phyloP scores from a whole-genome alignment of 2,797 vertebrate species.

The Pseudochaenichthys georgianus region DNA sequence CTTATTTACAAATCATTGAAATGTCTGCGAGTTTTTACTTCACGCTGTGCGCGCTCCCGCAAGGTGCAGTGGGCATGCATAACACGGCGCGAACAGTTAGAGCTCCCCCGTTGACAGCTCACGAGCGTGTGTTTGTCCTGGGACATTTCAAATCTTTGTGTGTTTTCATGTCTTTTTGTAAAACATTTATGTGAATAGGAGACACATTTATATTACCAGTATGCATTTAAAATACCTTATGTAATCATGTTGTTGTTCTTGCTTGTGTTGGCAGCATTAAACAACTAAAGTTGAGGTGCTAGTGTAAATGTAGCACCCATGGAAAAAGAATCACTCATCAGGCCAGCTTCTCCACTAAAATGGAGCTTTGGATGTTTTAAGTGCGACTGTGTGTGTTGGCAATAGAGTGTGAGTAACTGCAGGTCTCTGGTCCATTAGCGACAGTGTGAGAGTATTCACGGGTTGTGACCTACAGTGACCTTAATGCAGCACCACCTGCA shows the following conservation, averaged over 20 bases:
- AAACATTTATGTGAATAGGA: too few relatives aligned
- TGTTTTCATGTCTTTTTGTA: too few relatives aligned
- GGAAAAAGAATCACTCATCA: constrained; percentile 12
- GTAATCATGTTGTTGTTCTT: background rate
- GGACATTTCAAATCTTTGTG: too few relatives aligned
- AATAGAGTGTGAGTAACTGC: constrained; percentile 48
- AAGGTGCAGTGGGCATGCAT: too few relatives aligned
- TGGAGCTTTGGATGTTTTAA: constrained; percentile 2
- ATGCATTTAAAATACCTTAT: background rate
- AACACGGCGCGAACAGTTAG: too few relatives aligned
- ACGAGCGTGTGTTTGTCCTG: too few relatives aligned
- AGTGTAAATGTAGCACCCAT: background rate
- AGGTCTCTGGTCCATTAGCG: constrained; percentile 57
- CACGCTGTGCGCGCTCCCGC: too few relatives aligned
- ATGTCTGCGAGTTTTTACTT: too few relatives aligned
- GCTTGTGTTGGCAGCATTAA: background rate
- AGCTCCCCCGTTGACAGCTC: too few relatives aligned
- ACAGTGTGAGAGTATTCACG: constrained; percentile 56
- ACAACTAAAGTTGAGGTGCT: background rate
- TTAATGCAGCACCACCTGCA: constrained; percentile 48
- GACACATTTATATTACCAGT: background rate
- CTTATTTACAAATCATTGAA: background rate
- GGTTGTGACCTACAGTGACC: constrained; percentile 81
- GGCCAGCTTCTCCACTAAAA: constrained; percentile 10
- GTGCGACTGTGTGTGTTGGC: constrained; percentile 15